Percentiles rank a stretch among this genome's conserved stretches.
phyloP scores from a whole-genome alignment of 2,888 invertebrate genomes.

The Agrilus cyanescens region DNA sequence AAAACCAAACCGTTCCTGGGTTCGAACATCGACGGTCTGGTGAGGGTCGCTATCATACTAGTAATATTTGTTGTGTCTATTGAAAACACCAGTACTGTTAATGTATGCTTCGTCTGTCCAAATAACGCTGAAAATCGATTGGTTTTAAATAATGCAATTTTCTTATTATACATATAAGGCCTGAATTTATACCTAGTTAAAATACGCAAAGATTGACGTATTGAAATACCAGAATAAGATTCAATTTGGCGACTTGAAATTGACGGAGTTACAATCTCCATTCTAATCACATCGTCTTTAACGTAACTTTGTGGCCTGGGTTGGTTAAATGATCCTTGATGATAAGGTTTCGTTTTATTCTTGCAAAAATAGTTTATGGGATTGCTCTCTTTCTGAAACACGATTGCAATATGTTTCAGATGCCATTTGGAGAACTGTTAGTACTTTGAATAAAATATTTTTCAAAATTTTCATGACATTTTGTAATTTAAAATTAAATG shows the following conservation, averaged over 20 bases:
- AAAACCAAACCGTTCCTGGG: background rate
- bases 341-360: too few relatives aligned
- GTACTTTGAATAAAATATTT: too few relatives aligned
- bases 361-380: too few relatives aligned
- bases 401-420: too few relatives aligned
- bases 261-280: too few relatives aligned
- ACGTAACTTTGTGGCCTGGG: too few relatives aligned
- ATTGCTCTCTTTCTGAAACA: too few relatives aligned
- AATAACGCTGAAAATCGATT: background rate
- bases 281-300: too few relatives aligned
- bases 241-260: background rate
- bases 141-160: constrained; percentile 2
- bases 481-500: too few relatives aligned
- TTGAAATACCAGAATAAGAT: background rate
- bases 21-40: constrained; percentile 1
- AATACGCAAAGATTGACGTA: background rate
- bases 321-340: too few relatives aligned
- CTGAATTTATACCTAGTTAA: constrained; percentile 1
- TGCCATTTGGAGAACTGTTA: too few relatives aligned
- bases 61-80: constrained; percentile 1
- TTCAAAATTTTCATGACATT: too few relatives aligned
- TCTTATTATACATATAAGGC: constrained; percentile 3
- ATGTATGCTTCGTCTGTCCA: constrained; percentile 1
- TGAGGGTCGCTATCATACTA: background rate
- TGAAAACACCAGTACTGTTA: constrained; percentile 1